A percentile compares a stretch with the other conserved stretches of the same genome.
These are phyloP conservation scores for Cherax destructor DNA, from an alignment of 1,140 invertebrate genomes.

Conservation along the genomic window DNA sequence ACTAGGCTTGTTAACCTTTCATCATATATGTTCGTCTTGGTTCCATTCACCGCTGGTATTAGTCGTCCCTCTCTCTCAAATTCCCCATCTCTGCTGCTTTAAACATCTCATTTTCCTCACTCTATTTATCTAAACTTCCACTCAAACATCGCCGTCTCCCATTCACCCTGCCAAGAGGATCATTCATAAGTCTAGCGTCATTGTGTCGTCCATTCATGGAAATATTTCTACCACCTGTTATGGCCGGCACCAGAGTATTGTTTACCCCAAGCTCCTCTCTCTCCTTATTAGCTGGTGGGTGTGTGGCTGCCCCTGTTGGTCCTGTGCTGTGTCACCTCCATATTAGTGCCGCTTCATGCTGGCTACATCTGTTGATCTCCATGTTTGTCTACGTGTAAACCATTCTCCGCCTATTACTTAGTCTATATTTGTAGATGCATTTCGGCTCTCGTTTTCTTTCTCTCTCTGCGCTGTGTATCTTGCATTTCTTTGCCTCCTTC, in stretches of 20 bases:
- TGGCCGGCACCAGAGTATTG: neutral
- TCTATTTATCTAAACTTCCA: neutral
- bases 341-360: neutral
- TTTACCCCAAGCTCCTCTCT: neutral
- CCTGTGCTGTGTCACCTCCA: neutral
- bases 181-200: neutral
- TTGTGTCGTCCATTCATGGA: neutral
- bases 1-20: neutral
- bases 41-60: neutral
- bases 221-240: conserved; percentile 15
- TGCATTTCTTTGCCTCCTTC: neutral
- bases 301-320: neutral
- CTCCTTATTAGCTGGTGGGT: neutral
- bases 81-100: neutral
- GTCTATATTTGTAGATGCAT: neutral
- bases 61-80: neutral
- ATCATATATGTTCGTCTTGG: neutral
- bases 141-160: neutral
- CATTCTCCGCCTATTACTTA: neutral
- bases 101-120: neutral
- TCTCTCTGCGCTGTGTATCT: neutral
- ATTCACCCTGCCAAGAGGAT: neutral
- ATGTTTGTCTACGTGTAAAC: too few relatives aligned
- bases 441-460: neutral
- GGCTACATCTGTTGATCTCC: neutral